Evolutionary conservation across 2,113 vertebrate genomes (phyloP), one percentile per base, ranked within the genome.

Genomic region (Pheucticus melanocephalus): DNA sequence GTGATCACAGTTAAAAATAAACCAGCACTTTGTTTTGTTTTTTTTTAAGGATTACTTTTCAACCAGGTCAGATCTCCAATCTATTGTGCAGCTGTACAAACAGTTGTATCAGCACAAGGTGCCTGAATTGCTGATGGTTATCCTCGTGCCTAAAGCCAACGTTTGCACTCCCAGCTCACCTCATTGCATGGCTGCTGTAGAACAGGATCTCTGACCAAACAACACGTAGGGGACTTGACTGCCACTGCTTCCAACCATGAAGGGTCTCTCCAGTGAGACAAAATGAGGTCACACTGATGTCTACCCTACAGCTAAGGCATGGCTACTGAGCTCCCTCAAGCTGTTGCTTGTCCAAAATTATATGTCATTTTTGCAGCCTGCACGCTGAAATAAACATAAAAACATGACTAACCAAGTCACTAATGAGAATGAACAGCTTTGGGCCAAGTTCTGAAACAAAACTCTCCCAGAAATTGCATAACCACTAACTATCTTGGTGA

Each of bases 51-150:
- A 95, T 96, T 95, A 93, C 82, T 90, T 92, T 83, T 56, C 94
- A 93, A 11, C 56, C 20, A 53, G 94, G 80, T 92, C 92, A 93
- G 94, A 93, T 94, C 56, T 54, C 56, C 56, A 53, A 25, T 66
- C 96, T 20, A 88, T 88, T 90, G 88, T 90, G 72, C 94, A 96
- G 92, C 95, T 94, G 95, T 92, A 95, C 86, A 96, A 96, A 97
- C 95, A 96, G 88, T 92, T 93, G 76, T 88, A 93, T 90, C 86
- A 95, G 94, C 72, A 86, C 76, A 30, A 93, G 88, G 92, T 92
- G 94, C 64, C 83, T 68, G 68, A 78, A 92, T 54, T 86, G 95
- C 90, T 90, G 92, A 95, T 93, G 86, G 79, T 93, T 96, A 96
- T 93, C 92, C 92, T 23, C 4, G 17, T 47, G 79, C 54, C 79